Evolutionary conservation across 2,113 vertebrate species (phyloP).

Genomic region (Baryphthengus martii): DNA sequence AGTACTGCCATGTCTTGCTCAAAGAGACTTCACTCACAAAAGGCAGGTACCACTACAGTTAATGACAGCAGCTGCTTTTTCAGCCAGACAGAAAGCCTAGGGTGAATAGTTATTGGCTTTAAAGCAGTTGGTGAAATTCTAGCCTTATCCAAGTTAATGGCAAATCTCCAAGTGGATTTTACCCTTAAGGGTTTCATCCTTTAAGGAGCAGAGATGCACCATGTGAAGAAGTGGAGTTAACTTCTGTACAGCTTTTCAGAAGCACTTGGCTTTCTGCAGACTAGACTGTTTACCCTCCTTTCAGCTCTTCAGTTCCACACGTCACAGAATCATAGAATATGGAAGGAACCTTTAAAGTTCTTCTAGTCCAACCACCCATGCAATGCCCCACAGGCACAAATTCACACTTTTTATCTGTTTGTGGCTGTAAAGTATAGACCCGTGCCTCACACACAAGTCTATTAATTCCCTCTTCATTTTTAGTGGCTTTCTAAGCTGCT

Average conservation of each 20-base stretch:
- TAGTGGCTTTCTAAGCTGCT: not conserved
- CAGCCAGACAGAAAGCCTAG: not conserved
- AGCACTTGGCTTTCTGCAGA: not conserved
- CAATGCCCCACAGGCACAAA: not conserved
- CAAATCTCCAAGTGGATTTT: not conserved
- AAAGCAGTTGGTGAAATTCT: not conserved
- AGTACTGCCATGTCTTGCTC: not conserved
- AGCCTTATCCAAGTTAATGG: not conserved
- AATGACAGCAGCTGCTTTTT: not conserved
- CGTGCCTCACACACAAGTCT: not conserved
- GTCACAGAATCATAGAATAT: not conserved
- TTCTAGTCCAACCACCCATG: accelerated
- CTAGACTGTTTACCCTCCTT: not conserved
- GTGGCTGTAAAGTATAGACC: not conserved
- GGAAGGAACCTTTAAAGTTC: not conserved
- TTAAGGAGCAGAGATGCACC: not conserved
- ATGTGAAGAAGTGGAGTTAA: not conserved
- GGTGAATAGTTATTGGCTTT: not conserved
- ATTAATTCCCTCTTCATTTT: not conserved
- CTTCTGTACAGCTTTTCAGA: not conserved
- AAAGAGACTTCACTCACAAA: not conserved
- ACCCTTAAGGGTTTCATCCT: not conserved
- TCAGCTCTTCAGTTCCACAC: not conserved
- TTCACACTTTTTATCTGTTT: not conserved
- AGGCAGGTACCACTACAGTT: not conserved